Evolutionary conservation across 1,140 invertebrate species (phyloP).

Genomic region (Branchinecta lynchi): DNA sequence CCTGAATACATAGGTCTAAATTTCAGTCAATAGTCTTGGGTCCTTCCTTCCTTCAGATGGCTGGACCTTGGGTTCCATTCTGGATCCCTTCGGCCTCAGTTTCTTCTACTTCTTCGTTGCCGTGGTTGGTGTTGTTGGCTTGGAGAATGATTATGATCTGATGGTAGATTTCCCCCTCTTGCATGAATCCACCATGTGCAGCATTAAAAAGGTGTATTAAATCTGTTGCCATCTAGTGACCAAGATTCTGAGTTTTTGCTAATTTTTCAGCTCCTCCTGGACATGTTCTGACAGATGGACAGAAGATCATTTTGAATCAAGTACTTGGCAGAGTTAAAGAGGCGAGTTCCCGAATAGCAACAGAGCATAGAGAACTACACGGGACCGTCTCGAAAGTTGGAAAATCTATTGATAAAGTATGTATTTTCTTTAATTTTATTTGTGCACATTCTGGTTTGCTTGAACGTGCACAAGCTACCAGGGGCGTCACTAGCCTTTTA

Average conservation of each 20-base stretch:
- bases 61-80: not conserved
- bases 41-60: constrained; percentile 9
- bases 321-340: constrained; percentile 54
- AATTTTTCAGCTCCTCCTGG: constrained; percentile 44
- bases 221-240: too few species aligned
- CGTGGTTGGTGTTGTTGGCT: not conserved
- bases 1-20: not conserved
- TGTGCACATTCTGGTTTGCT: not conserved
- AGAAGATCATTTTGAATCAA: constrained; percentile 48
- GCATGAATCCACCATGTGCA: not conserved
- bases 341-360: constrained; percentile 53
- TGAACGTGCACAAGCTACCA: not conserved
- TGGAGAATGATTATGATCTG: constrained; percentile 16
- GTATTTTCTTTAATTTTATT: constrained; percentile 3
- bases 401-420: constrained; percentile 76
- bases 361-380: constrained; percentile 61
- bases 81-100: constrained; percentile 23
- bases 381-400: constrained; percentile 90
- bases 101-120: constrained; percentile 24
- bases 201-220: not conserved
- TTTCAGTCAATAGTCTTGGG: not conserved
- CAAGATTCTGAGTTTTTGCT: constrained; percentile 17
- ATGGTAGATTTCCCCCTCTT: not conserved
- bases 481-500: too few species aligned
- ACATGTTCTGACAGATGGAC: constrained; percentile 44